These are phyloP conservation scores for Stegodyphus dumicola DNA, from an alignment of 1,140 invertebrate genomes.

Conservation along the genomic window DNA sequence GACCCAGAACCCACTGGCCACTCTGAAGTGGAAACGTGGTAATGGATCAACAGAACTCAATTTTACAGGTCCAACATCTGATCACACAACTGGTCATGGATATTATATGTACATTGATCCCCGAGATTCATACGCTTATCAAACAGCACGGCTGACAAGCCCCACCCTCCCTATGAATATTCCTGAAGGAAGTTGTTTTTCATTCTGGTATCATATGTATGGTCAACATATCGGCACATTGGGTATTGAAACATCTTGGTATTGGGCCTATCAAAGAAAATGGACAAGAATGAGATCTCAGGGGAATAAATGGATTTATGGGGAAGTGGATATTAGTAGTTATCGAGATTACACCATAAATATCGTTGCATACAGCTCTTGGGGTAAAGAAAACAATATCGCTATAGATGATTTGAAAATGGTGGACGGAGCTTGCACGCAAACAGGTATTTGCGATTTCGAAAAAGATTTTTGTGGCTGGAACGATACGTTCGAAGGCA, in stretches of 20 bases:
- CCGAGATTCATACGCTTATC: not conserved
- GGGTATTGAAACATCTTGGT: slow-evolving; percentile 20
- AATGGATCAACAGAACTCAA: slow-evolving; percentile 26
- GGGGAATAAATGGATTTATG: slow-evolving; percentile 49
- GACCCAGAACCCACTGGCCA: not conserved
- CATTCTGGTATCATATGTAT: slow-evolving; percentile 65
- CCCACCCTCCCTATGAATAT: slow-evolving; percentile 33
- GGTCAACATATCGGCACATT: slow-evolving; percentile 59
- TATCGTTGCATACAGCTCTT: not conserved
- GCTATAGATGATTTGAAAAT: slow-evolving; percentile 69
- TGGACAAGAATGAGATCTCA: slow-evolving; percentile 22
- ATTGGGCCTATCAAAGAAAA: not conserved
- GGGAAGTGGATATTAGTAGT: slow-evolving; percentile 32
- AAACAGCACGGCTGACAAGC: slow-evolving; percentile 28
- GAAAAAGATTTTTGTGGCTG: slow-evolving; percentile 64
- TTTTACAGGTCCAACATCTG: slow-evolving; percentile 60
- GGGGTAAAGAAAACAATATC: slow-evolving; percentile 65
- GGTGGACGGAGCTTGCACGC: slow-evolving; percentile 63
- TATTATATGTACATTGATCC: slow-evolving; percentile 63
- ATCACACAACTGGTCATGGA: slow-evolving; percentile 63
- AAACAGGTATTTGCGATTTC: slow-evolving; percentile 62
- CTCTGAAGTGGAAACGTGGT: slow-evolving; percentile 45
- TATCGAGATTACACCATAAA: slow-evolving; percentile 24
- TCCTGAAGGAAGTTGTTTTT: slow-evolving; percentile 58
- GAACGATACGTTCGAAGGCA: slow-evolving; percentile 46